These are phyloP conservation scores for Clepsis dumicolana DNA, from an alignment of 2,888 invertebrate species.

Conservation along the genomic window DNA sequence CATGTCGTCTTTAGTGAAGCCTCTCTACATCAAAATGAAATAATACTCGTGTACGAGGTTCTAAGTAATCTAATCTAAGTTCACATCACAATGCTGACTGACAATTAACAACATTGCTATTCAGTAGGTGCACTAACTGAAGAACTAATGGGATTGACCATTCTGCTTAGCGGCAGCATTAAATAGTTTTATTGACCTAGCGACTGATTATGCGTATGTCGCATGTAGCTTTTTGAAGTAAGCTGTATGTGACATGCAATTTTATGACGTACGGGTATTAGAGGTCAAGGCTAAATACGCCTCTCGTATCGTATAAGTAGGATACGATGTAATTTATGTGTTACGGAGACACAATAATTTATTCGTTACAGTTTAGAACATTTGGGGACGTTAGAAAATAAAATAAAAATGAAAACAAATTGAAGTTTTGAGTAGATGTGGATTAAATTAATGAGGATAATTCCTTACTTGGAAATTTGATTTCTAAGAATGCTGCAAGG, in stretches of 20 bases:
- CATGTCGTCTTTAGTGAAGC: constrained; percentile 46
- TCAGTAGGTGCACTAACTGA: too few species aligned
- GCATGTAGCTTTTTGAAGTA: background rate
- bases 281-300: background rate
- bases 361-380: background rate
- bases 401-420: constrained; percentile 26
- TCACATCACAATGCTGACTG: too few species aligned
- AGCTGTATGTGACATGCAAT: background rate
- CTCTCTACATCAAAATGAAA: background rate
- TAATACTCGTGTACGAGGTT: too few species aligned
- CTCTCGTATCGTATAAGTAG: background rate
- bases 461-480: constrained; percentile 39
- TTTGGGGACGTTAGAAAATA: background rate
- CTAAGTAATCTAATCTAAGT: too few species aligned
- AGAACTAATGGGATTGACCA: background rate
- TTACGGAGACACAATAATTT: too few species aligned
- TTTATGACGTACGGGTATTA: background rate
- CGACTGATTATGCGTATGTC: background rate
- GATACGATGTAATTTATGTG: background rate
- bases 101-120: too few species aligned
- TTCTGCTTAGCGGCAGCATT: background rate
- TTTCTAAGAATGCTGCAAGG: constrained; percentile 39
- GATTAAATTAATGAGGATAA: too few species aligned
- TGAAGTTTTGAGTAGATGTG: constrained; percentile 6
- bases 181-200: background rate